A percentile compares a stretch with the other conserved stretches of the same genome.
Conservation (phyloP, 2,888 invertebrate genomes). For the Acrobasis repandana region DNA sequence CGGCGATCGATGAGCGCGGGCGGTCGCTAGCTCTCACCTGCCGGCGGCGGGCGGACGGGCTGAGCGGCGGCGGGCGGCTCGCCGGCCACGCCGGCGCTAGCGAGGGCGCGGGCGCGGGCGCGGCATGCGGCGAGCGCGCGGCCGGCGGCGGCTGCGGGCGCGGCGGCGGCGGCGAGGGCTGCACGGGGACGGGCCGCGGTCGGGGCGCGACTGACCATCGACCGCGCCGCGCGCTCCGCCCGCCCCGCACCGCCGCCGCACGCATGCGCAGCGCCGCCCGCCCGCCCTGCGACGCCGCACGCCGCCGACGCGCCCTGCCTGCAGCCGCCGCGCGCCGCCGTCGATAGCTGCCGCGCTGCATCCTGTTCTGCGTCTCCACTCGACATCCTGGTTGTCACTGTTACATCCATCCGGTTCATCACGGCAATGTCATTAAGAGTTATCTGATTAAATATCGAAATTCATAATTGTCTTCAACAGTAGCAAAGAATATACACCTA, state of each 20-base stretch:
- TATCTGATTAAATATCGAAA: too few relatives aligned
- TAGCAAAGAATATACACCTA: too few relatives aligned
- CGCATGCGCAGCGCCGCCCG: constrained; percentile 21
- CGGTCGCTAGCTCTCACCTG: constrained; percentile 43
- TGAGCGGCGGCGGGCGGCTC: constrained; percentile 48
- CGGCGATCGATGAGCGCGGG: constrained; percentile 20
- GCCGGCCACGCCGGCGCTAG: constrained; percentile 63
- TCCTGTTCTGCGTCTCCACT: background rate
- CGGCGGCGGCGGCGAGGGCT: constrained; percentile 54
- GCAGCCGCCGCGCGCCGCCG: constrained; percentile 15
- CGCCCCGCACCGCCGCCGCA: constrained; percentile 34
- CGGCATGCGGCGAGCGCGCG: constrained; percentile 63
- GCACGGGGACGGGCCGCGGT: constrained; percentile 57
- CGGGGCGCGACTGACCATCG: constrained; percentile 63
- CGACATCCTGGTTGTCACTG: background rate
- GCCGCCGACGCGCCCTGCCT: constrained; percentile 18
- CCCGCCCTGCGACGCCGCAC: constrained; percentile 30
- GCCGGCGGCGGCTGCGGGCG: constrained; percentile 58
- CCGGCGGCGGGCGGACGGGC: constrained; percentile 44
- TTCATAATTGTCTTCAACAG: too few relatives aligned
- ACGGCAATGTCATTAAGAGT: too few relatives aligned
- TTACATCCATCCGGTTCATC: too few relatives aligned
- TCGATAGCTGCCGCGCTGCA: background rate
- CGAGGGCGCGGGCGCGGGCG: constrained; percentile 58
- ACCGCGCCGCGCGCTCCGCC: constrained; percentile 42